Evolutionary conservation across 2,888 invertebrate genomes (phyloP).

Genomic region (Onthophagus sagittarius): DNA sequence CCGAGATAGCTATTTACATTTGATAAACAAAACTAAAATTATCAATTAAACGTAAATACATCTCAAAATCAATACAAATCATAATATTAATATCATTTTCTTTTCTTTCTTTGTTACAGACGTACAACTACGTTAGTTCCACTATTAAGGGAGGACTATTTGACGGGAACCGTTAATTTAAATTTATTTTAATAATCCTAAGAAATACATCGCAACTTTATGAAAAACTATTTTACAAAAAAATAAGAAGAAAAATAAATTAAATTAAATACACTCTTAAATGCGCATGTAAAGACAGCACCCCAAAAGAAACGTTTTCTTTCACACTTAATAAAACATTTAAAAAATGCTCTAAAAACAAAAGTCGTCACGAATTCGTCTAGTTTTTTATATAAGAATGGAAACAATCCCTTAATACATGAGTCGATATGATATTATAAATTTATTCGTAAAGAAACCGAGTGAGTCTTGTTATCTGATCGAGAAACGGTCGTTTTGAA

Average conservation of each 20-base stretch:
- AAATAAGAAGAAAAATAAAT: too few species aligned
- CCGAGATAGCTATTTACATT: too few species aligned
- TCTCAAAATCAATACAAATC: background rate
- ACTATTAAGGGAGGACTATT: constrained; percentile 63
- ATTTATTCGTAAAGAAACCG: too few species aligned
- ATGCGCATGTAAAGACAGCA: background rate
- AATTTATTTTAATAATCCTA: constrained; percentile 43
- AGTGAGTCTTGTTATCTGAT: too few species aligned
- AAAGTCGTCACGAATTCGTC: background rate
- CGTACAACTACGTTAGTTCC: constrained; percentile 61
- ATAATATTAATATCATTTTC: background rate
- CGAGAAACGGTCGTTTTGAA: too few species aligned
- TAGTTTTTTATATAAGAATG: background rate
- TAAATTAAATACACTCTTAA: background rate
- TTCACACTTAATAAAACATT: background rate
- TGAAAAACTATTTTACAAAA: background rate
- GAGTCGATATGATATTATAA: background rate
- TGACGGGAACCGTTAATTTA: constrained; percentile 56
- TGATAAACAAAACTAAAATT: too few species aligned
- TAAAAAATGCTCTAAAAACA: background rate
- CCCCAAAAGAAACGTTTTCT: background rate
- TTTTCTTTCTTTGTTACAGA: constrained; percentile 50
- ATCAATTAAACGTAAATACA: too few species aligned
- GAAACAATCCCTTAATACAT: background rate
- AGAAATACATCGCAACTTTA: background rate